These are phyloP conservation scores for Malurus leucopterus DNA, from an alignment of 2,797 vertebrate species.

Conservation along the genomic window DNA sequence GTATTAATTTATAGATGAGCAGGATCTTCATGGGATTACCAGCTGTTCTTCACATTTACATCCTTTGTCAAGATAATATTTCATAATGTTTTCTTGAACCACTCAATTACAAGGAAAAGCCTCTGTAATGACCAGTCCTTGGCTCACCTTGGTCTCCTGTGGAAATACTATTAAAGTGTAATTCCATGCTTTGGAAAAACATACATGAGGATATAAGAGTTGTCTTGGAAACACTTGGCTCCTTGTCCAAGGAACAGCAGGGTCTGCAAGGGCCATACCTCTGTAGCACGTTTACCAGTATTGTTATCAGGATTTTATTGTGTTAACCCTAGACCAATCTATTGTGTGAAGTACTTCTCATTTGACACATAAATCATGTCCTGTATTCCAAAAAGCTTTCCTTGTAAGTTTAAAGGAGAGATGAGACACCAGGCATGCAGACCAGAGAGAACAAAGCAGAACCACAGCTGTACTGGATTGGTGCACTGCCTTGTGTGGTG, in stretches of 20 bases:
- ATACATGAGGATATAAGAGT: background rate
- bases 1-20: conserved; percentile 25
- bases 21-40: conserved; percentile 33
- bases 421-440: background rate
- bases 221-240: background rate
- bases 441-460: background rate
- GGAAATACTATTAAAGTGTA: conserved; percentile 29
- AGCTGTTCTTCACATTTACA: conserved; percentile 47
- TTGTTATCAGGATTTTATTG: background rate
- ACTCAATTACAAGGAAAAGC: conserved; percentile 24
- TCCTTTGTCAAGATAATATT: conserved; percentile 29
- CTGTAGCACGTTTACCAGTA: background rate
- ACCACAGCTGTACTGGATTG: background rate
- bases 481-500: rapidly evolving
- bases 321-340: background rate
- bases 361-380: background rate
- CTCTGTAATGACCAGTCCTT: background rate
- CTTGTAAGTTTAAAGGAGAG: background rate
- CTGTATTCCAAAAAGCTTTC: background rate
- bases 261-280: background rate
- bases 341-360: background rate
- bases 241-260: background rate
- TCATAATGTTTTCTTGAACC: conserved; percentile 13
- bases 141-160: conserved; percentile 24
- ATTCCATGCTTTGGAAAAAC: background rate